Conservation (phyloP, 2,113 vertebrate species). For the Deroptyus accipitrinus region DNA sequence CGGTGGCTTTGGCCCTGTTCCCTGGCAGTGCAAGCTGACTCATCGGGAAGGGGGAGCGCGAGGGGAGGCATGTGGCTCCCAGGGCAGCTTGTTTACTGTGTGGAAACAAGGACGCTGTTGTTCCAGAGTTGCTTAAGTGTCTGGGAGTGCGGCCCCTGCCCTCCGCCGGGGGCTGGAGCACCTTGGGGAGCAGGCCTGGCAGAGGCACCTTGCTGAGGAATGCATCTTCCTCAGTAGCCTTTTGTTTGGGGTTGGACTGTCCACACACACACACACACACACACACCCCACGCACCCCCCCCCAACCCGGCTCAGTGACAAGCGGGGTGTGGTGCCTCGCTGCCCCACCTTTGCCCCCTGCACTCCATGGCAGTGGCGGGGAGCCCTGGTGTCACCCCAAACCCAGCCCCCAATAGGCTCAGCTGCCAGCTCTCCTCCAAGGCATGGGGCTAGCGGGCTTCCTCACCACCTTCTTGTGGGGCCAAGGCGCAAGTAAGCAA, state of each 20-base stretch:
- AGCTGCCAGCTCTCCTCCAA: not conserved
- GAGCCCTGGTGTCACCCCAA: not conserved
- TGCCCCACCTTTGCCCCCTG: not conserved
- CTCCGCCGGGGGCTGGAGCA: slow-evolving; percentile 19
- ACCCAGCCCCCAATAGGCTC: not conserved
- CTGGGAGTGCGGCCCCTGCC: slow-evolving; percentile 23
- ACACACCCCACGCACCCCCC: no score
- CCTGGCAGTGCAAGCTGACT: not conserved
- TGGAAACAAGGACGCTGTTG: slow-evolving; percentile 42
- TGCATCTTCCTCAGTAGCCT: slow-evolving; percentile 48
- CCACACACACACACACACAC: not conserved
- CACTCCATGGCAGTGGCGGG: fast-evolving
- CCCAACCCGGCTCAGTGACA: not conserved
- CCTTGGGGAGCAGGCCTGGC: slow-evolving; percentile 55
- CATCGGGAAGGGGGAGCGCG: not conserved
- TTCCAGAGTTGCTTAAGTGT: slow-evolving; percentile 51
- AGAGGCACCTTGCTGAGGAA: slow-evolving; percentile 63
- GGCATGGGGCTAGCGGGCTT: not conserved
- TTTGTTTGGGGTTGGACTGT: slow-evolving; percentile 37
- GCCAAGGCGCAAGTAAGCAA: not conserved
- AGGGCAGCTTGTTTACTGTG: slow-evolving; percentile 22
- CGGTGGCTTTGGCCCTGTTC: not conserved
- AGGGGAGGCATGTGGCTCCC: not conserved
- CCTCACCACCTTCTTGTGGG: not conserved
- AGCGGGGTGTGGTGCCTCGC: not conserved